Evolutionary conservation across 2,797 vertebrate genomes (phyloP).

Genomic region (Malacoctenus gilli): DNA sequence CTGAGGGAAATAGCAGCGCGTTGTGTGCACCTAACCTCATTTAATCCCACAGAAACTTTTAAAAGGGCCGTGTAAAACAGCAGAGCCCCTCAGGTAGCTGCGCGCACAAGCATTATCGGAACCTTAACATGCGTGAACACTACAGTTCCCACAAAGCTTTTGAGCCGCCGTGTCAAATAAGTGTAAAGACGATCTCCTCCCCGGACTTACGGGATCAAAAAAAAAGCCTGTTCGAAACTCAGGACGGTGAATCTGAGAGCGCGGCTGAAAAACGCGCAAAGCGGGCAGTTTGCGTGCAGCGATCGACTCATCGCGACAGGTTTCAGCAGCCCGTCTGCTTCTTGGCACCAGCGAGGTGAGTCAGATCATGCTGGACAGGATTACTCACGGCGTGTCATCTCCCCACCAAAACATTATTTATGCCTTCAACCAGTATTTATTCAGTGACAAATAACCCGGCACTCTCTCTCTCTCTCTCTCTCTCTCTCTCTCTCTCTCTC

Average conservation of each 20-base stretch:
- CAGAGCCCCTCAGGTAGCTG: constrained; percentile 58
- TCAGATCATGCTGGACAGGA: constrained; percentile 31
- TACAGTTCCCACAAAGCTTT: constrained; percentile 38
- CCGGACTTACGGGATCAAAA: neutral
- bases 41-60: constrained; percentile 76
- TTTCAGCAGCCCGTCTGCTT: constrained; percentile 43
- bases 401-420: constrained; percentile 45
- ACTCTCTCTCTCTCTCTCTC: constrained; percentile 2
- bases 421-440: constrained; percentile 40
- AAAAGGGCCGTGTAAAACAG: constrained; percentile 77
- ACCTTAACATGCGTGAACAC: constrained; percentile 38
- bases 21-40: constrained; percentile 73
- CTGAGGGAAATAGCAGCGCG: constrained; percentile 78
- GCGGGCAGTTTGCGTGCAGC: constrained; percentile 16
- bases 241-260: neutral
- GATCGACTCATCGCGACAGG: constrained; percentile 41
- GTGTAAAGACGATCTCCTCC: neutral
- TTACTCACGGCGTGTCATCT: constrained; percentile 45
- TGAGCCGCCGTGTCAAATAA: constrained; percentile 24
- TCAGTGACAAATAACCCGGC: constrained; percentile 1
- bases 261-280: neutral
- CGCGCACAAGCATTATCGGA: constrained; percentile 37
- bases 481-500: neutral
- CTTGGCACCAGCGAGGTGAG: constrained; percentile 37
- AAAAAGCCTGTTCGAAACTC: neutral